Evolutionary conservation across 2,888 invertebrate species (phyloP), one percentile per base, ranked within the genome.

Genomic region (Hymenopus coronatus): DNA sequence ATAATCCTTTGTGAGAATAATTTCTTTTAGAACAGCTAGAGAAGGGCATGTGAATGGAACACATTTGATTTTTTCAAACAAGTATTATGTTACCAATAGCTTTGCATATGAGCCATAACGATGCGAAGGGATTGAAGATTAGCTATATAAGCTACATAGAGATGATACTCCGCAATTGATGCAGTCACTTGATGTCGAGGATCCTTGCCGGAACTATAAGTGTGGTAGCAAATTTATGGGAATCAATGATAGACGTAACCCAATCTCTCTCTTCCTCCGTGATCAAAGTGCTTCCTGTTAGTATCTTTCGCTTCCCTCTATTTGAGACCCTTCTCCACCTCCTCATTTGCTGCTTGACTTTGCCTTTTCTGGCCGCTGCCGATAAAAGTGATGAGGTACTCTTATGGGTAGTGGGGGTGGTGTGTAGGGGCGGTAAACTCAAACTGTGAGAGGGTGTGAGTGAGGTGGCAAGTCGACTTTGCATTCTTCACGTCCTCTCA

Each of bases 301-400:
- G 54, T 54, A 15, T 54, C 54, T 54, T 14, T 54, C 20, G 20
- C 25, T 70, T 70, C 54, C 54, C 54, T 70, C 54, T 70, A 40
- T 70, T 70, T 70, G 54, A 70, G 54, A 8, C 54, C 54, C 54
- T 70, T 25, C 54, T 70, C 54, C 25, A 70, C 54, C 54, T 70
- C 25, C 54, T 70, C 54, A 70, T 70, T 70, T 70, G 54, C 54
- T 70, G 54, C 54, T 70, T 70, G 54, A 70, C 54, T 70, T 70
- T 70, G 54, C 54, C 54, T 85, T 85, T 85, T 33, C 87, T 82
- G 87, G n/a, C 30, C 82, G 81, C 86, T 28, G 70, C 15, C 86
- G 70, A 86, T 81, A 81, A 86, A 86, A 86, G 86, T 27, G 86
- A 81, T 81, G 86, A 81, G 86, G 54, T 70, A 70, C 54, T 70